Percentiles rank a stretch among this genome's conserved stretches.
These are phyloP conservation scores for Cromileptes altivelis DNA, from an alignment of 2,113 vertebrate genomes.

Conservation along the genomic window DNA sequence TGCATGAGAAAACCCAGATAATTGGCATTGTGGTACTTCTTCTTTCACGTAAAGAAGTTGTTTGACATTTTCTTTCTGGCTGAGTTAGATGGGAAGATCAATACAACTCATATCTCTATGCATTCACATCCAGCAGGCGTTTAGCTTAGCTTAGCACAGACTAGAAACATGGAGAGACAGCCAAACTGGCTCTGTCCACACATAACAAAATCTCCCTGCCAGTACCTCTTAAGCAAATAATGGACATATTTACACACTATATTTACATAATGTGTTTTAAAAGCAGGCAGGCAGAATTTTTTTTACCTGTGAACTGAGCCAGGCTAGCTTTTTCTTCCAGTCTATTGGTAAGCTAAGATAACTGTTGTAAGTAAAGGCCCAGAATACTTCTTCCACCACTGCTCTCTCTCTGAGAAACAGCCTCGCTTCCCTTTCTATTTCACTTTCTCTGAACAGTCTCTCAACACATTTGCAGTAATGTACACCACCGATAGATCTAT, in stretches of 20 bases:
- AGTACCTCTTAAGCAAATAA: not conserved
- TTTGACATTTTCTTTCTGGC: not conserved
- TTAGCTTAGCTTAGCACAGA: not conserved
- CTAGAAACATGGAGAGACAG: too few relatives aligned
- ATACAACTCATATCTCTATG: not conserved
- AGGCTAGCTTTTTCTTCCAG: not conserved
- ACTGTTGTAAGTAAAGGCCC: too few relatives aligned
- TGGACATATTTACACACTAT: too few relatives aligned
- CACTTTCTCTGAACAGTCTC: not conserved
- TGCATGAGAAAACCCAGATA: too few relatives aligned
- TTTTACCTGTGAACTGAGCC: not conserved
- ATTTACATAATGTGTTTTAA: too few relatives aligned
- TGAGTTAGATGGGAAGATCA: not conserved
- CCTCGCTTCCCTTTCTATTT: not conserved
- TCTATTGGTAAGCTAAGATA: constrained; percentile 14
- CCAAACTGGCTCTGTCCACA: too few relatives aligned
- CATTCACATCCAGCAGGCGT: not conserved
- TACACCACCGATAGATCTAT: constrained; percentile 11
- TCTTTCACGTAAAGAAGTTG: not conserved
- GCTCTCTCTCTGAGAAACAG: too few relatives aligned
- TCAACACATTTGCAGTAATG: constrained; percentile 5
- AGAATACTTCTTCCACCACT: too few relatives aligned
- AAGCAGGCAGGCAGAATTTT: too few relatives aligned
- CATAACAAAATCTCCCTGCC: too few relatives aligned
- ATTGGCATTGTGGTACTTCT: not conserved